Evolutionary conservation across 2,113 vertebrate genomes (phyloP), one percentile per base, ranked within the genome.

Genomic region (Furnarius figulus): DNA sequence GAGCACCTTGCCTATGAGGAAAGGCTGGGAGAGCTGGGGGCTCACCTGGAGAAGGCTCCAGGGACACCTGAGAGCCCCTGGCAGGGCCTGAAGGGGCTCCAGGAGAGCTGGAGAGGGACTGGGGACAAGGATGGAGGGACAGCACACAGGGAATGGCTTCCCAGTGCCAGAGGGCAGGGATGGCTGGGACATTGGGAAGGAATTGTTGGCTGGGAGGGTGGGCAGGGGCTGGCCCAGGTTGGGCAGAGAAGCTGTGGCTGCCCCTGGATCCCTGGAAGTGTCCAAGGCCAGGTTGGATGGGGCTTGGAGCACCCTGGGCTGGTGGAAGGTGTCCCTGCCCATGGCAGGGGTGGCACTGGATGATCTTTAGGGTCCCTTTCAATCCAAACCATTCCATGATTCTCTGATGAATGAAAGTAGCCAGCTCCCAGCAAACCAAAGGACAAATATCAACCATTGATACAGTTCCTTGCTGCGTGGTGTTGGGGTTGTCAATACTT

Each of bases 211-310:
- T 33, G 14, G 40, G 18, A 40, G 62, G 47, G 12, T 49, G n/a
- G 1, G 0, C 6, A 76, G n/a, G 24, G 24, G 6, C 35, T 72
- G 76, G 55, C n/a, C 47, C 40, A 70, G 53, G 8, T 0, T 53
- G 6, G 17, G 24, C 47, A 83, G 55, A 49, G 55, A 19, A 63
- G 35, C 55, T 76, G 62, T 55, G 62, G 62, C 39, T 90, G 55
- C 17, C 18, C 25, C 56, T 56, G 53, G 11, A 63, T 63, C 30
- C 56, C 74, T 76, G 39, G n/a, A 27, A 83, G 0, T 49, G 9
- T 40, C 30, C 62, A 55, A 68, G 46, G 9, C 39, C 46, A 68
- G 28, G 16, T 0, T 27, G 62, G 39, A 61, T 0, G 0, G 7
- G 9, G 9, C 39, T 82, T 82, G 63, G 47, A 83, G 25, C 1